Evolutionary conservation across 1,140 invertebrate species (phyloP).

Genomic region (Samia ricini): DNA sequence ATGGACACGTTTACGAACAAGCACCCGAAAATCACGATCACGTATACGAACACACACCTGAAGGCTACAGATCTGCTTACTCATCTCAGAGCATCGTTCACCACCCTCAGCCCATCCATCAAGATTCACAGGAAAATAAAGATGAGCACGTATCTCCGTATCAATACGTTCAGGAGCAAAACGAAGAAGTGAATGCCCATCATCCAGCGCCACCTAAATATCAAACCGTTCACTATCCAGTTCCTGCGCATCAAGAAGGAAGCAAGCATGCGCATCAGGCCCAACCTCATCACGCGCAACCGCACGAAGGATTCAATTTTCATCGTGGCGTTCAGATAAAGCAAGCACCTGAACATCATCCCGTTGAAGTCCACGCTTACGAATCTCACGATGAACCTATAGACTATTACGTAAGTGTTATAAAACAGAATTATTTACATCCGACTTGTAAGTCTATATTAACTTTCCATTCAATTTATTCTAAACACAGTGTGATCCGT

Average conservation of each 20-base stretch:
- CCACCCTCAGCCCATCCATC: slow-evolving; percentile 33
- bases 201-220: slow-evolving; percentile 32
- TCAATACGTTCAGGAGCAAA: slow-evolving; percentile 32
- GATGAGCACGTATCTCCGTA: slow-evolving; percentile 41
- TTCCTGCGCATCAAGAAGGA: slow-evolving; percentile 22
- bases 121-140: slow-evolving; percentile 44
- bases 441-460: slow-evolving; percentile 38
- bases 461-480: slow-evolving; percentile 66
- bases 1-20: slow-evolving; percentile 9
- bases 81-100: slow-evolving; percentile 49
- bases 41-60: slow-evolving; percentile 9
- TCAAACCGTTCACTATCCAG: slow-evolving; percentile 42
- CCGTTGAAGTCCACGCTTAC: slow-evolving; percentile 35
- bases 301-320: slow-evolving; percentile 25
- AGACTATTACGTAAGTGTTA: slow-evolving; percentile 70
- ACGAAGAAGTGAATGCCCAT: slow-evolving; percentile 34
- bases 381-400: slow-evolving; percentile 59
- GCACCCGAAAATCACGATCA: slow-evolving; percentile 18
- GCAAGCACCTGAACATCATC: slow-evolving; percentile 22
- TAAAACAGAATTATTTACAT: slow-evolving; percentile 37
- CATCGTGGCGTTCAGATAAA: slow-evolving; percentile 27
- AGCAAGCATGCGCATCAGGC: slow-evolving; percentile 8
- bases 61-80: slow-evolving; percentile 31
- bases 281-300: slow-evolving; percentile 23
- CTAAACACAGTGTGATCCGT: slow-evolving; percentile 41